Evolutionary conservation across 92 coral and sea anemone species (phyloP), one percentile per base, ranked within the genome.

Genomic region (Epizoanthus ramosus): DNA sequence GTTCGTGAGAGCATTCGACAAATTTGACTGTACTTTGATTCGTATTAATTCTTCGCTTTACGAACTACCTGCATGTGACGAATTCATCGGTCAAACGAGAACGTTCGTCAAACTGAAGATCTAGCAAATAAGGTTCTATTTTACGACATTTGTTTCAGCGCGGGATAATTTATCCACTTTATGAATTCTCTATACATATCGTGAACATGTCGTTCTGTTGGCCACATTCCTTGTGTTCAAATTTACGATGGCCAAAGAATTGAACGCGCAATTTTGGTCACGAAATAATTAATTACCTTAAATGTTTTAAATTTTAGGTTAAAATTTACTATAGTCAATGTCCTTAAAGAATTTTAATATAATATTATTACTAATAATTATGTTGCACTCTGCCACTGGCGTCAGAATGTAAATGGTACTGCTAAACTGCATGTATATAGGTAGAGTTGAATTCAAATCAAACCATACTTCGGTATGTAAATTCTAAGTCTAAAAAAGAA

Each of bases 261-360:
- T 0, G 15, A 31, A 74, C 71, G 23, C 56, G 52, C 28, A 25
- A 1, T 24, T 73, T 54, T 25, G 79, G 64, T 57, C 57, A 60
- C 82, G 25, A 22, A 60, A 13, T 37, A 28, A 4, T 57, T 57
- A 75, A 45, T 77, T 77, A 39, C 69, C 65, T 65, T 39, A 33
- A 37, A 23, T 61, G 69, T 77, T 77, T 73, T 84, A 79, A 84
- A 76, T 88, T 85, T 88, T 84, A 84, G 86, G 74, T 65, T 71
- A 84, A 85, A 85, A 71, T 79, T 84, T 72, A 85, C 74, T 87
- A 80, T 70, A 81, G 74, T 75, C 80, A 60, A 74, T 70, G 61
- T 71, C 74, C 56, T 28, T 76, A 71, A 88, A 79, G 82, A 81
- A 79, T 89, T 88, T 89, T 89, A 89, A 89, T 89, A 85, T 89